Conservation (phyloP, 2,113 vertebrate species). For the Ictalurus furcatus region DNA sequence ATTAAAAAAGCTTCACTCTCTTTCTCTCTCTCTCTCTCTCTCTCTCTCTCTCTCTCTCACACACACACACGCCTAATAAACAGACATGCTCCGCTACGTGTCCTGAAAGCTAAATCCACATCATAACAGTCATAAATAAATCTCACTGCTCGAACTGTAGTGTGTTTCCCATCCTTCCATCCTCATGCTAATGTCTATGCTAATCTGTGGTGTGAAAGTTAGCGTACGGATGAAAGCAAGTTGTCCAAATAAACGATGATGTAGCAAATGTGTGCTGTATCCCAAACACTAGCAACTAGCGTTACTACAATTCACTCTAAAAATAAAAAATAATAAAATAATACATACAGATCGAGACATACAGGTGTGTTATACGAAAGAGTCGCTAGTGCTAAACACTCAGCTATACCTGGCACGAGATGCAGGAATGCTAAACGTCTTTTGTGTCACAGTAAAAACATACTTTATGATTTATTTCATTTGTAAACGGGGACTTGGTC, state of each 20-base stretch:
- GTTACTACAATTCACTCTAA: not conserved
- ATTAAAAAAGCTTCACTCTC: not conserved
- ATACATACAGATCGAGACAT: not conserved
- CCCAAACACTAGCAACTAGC: not conserved
- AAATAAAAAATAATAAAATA: not conserved
- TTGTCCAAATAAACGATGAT: not conserved
- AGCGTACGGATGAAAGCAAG: not conserved
- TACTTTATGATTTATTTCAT: not conserved
- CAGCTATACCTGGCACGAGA: not conserved
- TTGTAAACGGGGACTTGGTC: not conserved
- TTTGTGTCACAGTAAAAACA: not conserved
- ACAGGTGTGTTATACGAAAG: not conserved
- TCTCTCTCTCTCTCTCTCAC: not conserved
- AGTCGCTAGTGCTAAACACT: not conserved
- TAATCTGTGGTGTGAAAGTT: not conserved
- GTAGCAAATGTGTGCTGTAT: not conserved
- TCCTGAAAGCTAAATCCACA: slow-evolving; percentile 24
- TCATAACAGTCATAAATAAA: slow-evolving; percentile 12
- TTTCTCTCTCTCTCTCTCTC: not conserved
- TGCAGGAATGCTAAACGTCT: not conserved
- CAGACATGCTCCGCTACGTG: not conserved
- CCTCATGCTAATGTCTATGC: too few species aligned
- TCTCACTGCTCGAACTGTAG: not conserved
- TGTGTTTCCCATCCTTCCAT: not conserved
- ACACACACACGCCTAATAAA: not conserved